phyloP scores from a whole-genome alignment of 2,797 vertebrate genomes.

The Enteromius thamalakanensis region DNA sequence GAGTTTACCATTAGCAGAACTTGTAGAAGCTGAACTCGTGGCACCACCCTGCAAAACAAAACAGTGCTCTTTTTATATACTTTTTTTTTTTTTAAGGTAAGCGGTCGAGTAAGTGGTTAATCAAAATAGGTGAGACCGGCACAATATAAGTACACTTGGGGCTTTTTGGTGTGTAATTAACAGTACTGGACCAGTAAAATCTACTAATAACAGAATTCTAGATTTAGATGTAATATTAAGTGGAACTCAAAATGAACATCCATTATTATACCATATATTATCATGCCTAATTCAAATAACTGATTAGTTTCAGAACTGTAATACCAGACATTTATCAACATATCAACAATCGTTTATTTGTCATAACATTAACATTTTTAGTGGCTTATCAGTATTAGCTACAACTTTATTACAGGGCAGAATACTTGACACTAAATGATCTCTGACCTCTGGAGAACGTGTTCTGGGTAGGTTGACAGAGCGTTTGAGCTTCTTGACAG shows the following conservation, averaged over 20 bases:
- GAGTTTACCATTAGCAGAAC: slow-evolving; percentile 45
- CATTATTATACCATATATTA: neutral
- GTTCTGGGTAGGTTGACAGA: slow-evolving; percentile 86
- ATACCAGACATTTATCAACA: neutral
- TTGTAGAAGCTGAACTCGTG: slow-evolving; percentile 35
- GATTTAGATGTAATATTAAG: neutral
- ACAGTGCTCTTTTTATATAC: neutral
- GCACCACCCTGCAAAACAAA: slow-evolving; percentile 46
- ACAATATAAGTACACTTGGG: neutral
- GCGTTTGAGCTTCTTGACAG: slow-evolving; percentile 87
- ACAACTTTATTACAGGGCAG: neutral
- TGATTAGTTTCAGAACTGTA: neutral
- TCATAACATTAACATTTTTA: neutral
- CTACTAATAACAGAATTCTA: neutral
- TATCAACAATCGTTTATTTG: neutral
- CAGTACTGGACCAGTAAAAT: neutral
- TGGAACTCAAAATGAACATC: neutral
- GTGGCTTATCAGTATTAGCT: neutral
- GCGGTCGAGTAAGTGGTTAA: no score
- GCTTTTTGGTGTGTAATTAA: no score
- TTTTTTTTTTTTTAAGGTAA: no score
- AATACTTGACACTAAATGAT: neutral
- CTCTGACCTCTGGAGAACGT: slow-evolving; percentile 84
- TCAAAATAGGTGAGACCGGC: no score
- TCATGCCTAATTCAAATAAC: neutral